phyloP scores from a whole-genome alignment of 2,888 invertebrate species.

The Archips crataeganus region DNA sequence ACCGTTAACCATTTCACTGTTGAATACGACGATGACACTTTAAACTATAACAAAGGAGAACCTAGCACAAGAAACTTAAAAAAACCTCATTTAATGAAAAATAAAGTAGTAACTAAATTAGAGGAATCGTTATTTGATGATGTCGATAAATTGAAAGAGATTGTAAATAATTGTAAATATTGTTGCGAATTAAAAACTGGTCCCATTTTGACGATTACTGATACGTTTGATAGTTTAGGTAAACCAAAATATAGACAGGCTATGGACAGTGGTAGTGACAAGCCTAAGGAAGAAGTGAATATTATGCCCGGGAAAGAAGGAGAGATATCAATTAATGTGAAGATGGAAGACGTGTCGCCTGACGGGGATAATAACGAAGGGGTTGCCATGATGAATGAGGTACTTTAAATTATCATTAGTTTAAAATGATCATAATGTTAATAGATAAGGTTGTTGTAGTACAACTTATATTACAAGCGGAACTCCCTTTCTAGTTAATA shows the following conservation, averaged over 20 bases:
- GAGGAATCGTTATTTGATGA: constrained; percentile 43
- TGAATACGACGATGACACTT: constrained; percentile 57
- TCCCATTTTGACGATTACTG: constrained; percentile 42
- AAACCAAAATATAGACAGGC: constrained; percentile 59
- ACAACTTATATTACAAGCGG: too few relatives aligned
- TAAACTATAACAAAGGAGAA: constrained; percentile 47
- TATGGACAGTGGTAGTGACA: constrained; percentile 56
- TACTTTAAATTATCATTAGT: constrained; percentile 48
- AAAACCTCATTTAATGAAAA: constrained; percentile 38
- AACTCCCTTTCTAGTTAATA: too few relatives aligned
- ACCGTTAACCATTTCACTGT: constrained; percentile 74
- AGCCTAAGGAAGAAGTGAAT: constrained; percentile 44
- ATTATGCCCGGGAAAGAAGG: constrained; percentile 49
- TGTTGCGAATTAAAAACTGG: constrained; percentile 58
- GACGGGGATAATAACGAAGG: constrained; percentile 60
- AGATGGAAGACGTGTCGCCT: constrained; percentile 54
- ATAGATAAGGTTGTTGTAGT: too few relatives aligned
- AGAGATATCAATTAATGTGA: constrained; percentile 54
- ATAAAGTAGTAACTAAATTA: constrained; percentile 40
- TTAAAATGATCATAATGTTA: neutral
- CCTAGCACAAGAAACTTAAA: constrained; percentile 35
- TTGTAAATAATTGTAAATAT: constrained; percentile 60
- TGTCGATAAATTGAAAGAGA: constrained; percentile 46
- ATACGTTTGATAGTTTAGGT: constrained; percentile 44
- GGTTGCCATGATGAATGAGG: constrained; percentile 61